Base-by-base conservation (phyloP, 2,888 invertebrate species). In the Drosophila tanythrix region DNA sequence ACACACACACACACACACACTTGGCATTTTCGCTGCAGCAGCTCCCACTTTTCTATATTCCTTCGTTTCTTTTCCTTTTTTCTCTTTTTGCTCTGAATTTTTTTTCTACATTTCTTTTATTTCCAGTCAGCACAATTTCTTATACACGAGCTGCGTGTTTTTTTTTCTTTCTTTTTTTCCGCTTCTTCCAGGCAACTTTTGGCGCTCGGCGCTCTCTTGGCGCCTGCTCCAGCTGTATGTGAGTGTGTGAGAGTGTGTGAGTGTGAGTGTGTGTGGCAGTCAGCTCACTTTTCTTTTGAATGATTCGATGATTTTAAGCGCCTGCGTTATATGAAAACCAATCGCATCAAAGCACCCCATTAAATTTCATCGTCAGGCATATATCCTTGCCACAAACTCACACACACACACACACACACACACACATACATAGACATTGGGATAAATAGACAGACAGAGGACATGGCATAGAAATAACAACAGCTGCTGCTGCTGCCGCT, bases 311-410 rank as follows among this genome's bases (percentile, higher is more conserved):
- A 93, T 93, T 93, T 93, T 93, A 93, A 93, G 93, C 93, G 93
- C 93, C 93, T 93, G 93, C 93, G 93, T 93, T 93, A 93, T 93
- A 91, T 93, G 93, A 91, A 93, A 93, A 93, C 93, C 93, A 93
- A 93, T 93, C 93, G 93, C 93, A 93, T 93, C 93, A 93, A 93
- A 93, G 93, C 93, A 93, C 93, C 93, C 93, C 93, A 93, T 93
- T 93, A 93, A 93, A 92, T 92, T 93, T 93, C 92, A 92, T 92
- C 92, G 91, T 89, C 92, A 88, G 89, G 87, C 89, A 90, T 91
- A 88, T 90, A 91, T 91, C 90, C 91, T 91, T 87, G 82, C 81
- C 83, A 60, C 81, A 76, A 68, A 71, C 58, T 68, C 72, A 70
- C 62, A 62, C 74, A 65, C 64, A 69, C 63, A 40, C 38, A 58